Base-by-base conservation (phyloP, 2,888 invertebrate genomes). In the Bursaphelenchus okinawaensis region DNA sequence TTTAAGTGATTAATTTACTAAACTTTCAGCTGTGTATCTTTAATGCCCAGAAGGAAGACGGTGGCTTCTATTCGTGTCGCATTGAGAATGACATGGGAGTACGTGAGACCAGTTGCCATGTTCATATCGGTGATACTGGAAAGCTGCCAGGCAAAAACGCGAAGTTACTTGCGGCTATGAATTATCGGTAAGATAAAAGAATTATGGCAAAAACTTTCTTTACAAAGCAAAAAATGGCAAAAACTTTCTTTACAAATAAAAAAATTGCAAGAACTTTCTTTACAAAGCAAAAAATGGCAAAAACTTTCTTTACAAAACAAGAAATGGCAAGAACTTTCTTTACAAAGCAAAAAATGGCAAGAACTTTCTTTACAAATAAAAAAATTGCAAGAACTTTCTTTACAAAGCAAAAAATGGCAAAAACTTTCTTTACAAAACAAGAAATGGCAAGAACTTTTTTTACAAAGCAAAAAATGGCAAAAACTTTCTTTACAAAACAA, bases 41-140 rank as follows among this genome's bases (percentile, higher is more conserved):
- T 31, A 56, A 75, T 55, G 73, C 70, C n/a, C 31, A 75, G 55
- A 75, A 75, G 22, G 16, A 9, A 12, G 71, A 71, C 22, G 51
- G 54, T 6, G 71, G 71, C n/a, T 71, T 75, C 50, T 71, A 71
- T 60, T 69, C 28, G 24, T 75, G 75, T 54, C 63, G 69, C n/a
- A 71, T 71, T 20, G 75, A 75, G 58, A 75, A 75, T 29, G 62
- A 61, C 12, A 24, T 65, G 55, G 71, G 75, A 7, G 66, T 71
- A 8, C 63, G 68, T 8, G 75, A 71, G 23, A 73, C 71, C 7
- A 68, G 63, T 8, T 75, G 75, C 52, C 71, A 71, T 24, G 61
- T 71, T 8, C 73, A 75, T 50, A 72, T 71, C 31, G 62, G 62
- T 23, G 70, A 75, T 26, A 63, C 52, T 52, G 71, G 66, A 27